A percentile compares a stretch with the other conserved stretches of the same genome.
These are phyloP conservation scores for Creontiades dilutus DNA, from an alignment of 2,888 invertebrate species.

Conservation along the genomic window DNA sequence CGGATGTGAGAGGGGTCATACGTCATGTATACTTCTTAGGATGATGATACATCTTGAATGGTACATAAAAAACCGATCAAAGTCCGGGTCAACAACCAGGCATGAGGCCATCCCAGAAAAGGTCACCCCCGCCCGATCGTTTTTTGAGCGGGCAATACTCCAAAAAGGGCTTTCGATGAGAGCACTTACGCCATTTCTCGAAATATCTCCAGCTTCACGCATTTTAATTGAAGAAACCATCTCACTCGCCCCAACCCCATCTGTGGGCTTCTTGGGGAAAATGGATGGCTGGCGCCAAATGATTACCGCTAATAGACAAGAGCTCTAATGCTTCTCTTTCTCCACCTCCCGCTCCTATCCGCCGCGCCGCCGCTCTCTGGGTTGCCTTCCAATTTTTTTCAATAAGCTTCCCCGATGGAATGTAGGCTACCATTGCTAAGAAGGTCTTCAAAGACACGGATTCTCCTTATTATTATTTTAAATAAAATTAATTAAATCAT, in stretches of 20 bases:
- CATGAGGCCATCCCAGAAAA: background rate
- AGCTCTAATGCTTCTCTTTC: slow-evolving; percentile 47
- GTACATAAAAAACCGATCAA: too few species aligned
- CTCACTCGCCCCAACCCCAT: slow-evolving; percentile 27
- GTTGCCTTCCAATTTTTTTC: background rate
- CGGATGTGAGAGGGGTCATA: too few species aligned
- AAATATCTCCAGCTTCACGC: slow-evolving; percentile 61
- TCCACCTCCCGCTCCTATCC: background rate
- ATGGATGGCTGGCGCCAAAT: slow-evolving; percentile 67
- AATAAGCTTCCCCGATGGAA: background rate
- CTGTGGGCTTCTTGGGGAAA: slow-evolving; percentile 47
- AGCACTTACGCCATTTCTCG: slow-evolving; percentile 24
- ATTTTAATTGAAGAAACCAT: slow-evolving; percentile 62
- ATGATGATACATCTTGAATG: too few species aligned
- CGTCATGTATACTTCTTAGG: too few species aligned
- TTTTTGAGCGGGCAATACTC: background rate
- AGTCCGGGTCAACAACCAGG: slow-evolving; percentile 29
- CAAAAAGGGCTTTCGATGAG: slow-evolving; percentile 14
- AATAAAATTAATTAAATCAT: too few species aligned
- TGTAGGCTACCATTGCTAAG: background rate
- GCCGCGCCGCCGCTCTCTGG: background rate
- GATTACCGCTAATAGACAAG: slow-evolving; percentile 62
- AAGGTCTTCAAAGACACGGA: background rate
- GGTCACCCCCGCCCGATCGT: background rate
- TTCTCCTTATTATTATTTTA: too few species aligned